phyloP scores from a whole-genome alignment of 64 coral and sea anemone species.

The Exaiptasia diaphana region DNA sequence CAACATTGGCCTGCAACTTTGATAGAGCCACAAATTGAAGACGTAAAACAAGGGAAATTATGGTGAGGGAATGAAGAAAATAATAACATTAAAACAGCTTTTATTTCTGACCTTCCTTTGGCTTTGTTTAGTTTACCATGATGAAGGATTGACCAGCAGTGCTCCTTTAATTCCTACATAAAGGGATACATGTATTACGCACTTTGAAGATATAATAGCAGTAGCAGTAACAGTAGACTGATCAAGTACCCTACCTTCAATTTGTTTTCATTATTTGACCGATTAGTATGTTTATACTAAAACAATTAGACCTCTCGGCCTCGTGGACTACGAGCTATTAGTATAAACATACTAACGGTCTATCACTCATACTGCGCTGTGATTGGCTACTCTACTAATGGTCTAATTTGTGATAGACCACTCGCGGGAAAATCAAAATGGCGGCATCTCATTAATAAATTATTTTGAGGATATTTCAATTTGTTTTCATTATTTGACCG shows the following conservation, averaged over 20 bases:
- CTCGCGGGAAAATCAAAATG: too few species aligned
- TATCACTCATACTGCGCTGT: too few species aligned
- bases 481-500: too few species aligned
- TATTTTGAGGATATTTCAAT: too few species aligned
- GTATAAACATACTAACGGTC: background rate
- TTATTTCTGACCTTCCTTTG: slow-evolving; percentile 51
- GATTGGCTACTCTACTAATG: too few species aligned
- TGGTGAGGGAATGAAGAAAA: too few species aligned
- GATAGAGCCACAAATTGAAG: too few species aligned
- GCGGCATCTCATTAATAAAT: too few species aligned
- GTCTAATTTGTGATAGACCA: too few species aligned
- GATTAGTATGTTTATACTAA: background rate
- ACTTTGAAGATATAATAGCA: background rate
- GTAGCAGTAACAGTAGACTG: background rate
- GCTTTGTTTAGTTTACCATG: slow-evolving; percentile 54
- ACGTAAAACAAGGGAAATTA: too few species aligned
- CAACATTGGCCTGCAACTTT: too few species aligned
- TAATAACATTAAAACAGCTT: too few species aligned
- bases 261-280: background rate
- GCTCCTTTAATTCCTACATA: slow-evolving; percentile 43
- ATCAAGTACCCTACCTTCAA: background rate
- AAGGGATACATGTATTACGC: background rate
- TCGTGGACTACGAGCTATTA: background rate
- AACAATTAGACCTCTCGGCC: background rate
- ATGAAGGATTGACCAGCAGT: slow-evolving; percentile 53